Evolutionary conservation across 2,888 invertebrate species (phyloP).

Genomic region (Allygus modestus): DNA sequence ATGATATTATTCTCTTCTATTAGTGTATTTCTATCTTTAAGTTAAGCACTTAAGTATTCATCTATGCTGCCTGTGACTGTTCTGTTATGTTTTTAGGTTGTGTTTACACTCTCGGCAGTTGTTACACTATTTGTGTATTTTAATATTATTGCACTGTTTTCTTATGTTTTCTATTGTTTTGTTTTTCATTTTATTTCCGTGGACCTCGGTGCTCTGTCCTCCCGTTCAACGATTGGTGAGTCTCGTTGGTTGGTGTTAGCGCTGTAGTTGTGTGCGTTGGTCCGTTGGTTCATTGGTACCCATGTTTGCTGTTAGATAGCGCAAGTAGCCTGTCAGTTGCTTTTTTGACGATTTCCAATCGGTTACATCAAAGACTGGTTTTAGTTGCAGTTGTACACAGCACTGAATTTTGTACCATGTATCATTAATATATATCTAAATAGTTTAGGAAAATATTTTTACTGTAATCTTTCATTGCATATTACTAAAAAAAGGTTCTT

Average conservation of each 20-base stretch:
- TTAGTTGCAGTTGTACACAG: neutral
- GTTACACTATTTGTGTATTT: conserved; percentile 52
- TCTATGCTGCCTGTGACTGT: conserved; percentile 51
- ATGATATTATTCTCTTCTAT: conserved; percentile 19
- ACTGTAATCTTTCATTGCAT: too few relatives aligned
- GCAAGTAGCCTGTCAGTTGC: conserved; percentile 10
- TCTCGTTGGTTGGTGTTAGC: conserved; percentile 58
- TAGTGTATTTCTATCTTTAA: conserved; percentile 46
- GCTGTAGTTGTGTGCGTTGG: conserved; percentile 35
- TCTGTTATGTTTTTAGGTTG: conserved; percentile 48
- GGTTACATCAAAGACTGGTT: neutral
- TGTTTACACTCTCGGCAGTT: neutral
- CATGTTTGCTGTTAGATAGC: neutral
- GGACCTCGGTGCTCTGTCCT: conserved; percentile 67
- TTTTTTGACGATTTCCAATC: neutral
- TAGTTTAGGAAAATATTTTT: neutral
- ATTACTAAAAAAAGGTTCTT: too few relatives aligned
- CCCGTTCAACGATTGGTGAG: conserved; percentile 67
- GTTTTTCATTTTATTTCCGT: conserved; percentile 70
- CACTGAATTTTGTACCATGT: neutral
- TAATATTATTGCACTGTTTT: conserved; percentile 64
- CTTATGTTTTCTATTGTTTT: conserved; percentile 68
- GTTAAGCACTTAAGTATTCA: conserved; percentile 42
- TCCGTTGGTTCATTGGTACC: neutral
- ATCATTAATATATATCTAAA: neutral